Evolutionary conservation across 2,113 vertebrate species (phyloP).

Genomic region (Ammodytes marinus): DNA sequence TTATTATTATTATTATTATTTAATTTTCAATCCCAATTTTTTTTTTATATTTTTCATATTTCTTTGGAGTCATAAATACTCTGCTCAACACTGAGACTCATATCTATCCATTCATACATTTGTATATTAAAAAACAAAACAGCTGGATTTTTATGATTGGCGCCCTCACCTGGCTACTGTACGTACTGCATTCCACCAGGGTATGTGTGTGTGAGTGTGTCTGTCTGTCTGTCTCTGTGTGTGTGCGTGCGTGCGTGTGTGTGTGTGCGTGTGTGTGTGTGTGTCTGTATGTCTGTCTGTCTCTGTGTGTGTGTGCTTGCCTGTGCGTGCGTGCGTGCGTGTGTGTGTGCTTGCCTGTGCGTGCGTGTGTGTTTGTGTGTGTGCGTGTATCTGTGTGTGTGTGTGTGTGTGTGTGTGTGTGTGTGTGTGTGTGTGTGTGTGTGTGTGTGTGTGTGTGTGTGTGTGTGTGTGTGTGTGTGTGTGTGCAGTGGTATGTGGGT

Average conservation of each 20-base stretch:
- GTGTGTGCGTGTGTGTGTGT: background rate
- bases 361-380: background rate
- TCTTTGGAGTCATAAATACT: too few relatives aligned
- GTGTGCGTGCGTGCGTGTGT: background rate
- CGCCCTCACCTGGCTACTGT: conserved; percentile 6
- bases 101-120: too few relatives aligned
- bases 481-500: conserved; percentile 41
- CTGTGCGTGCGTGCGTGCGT: conserved; percentile 16
- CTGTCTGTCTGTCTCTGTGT: too few relatives aligned
- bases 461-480: conserved; percentile 19
- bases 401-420: background rate
- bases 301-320: conserved; percentile 12
- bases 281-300: background rate
- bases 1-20: too few relatives aligned
- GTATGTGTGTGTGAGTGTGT: too few relatives aligned
- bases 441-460: conserved; percentile 8
- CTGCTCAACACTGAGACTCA: too few relatives aligned
- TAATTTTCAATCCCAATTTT: too few relatives aligned
- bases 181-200: background rate
- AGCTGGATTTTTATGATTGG: background rate
- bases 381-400: too few relatives aligned
- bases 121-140: too few relatives aligned
- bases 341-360: background rate
- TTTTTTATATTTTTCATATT: too few relatives aligned
- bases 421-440: background rate